A percentile compares a stretch with the other conserved stretches of the same genome.
Evolutionary conservation across 2,888 invertebrate species (phyloP).

Genomic region (Mesorhabditis belari): DNA sequence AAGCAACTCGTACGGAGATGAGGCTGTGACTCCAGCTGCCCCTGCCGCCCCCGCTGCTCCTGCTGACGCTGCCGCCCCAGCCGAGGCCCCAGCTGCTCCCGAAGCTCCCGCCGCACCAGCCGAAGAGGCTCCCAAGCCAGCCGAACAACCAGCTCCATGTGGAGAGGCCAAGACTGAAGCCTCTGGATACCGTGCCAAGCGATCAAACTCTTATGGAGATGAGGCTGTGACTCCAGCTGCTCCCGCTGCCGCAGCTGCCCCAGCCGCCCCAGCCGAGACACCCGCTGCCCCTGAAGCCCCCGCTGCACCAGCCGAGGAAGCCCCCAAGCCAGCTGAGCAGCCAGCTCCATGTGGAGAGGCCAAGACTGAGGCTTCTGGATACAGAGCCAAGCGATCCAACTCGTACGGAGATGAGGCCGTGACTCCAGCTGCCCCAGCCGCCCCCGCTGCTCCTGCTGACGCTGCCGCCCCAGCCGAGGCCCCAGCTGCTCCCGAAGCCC

Average conservation of each 20-base stretch:
- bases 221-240: conserved; percentile 19
- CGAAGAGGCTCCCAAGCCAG: background rate
- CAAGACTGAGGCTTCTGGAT: too few relatives aligned
- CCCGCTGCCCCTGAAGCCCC: conserved; percentile 4
- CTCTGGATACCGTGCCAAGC: conserved; percentile 8
- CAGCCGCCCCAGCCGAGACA: background rate
- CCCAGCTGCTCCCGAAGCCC: conserved; percentile 10
- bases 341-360: too few relatives aligned
- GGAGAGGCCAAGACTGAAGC: too few relatives aligned
- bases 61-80: conserved; percentile 12
- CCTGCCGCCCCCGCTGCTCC: conserved; percentile 15
- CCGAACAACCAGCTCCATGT: background rate
- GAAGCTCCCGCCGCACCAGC: conserved; percentile 16
- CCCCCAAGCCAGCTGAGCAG: conserved; percentile 8
- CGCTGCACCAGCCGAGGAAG: conserved; percentile 4
- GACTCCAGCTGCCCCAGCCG: conserved; percentile 12
- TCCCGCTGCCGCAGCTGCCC: background rate
- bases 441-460: conserved; percentile 12
- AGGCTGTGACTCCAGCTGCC: conserved; percentile 20
- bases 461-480: conserved; percentile 10
- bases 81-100: conserved; percentile 11
- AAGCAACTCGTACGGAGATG: conserved; percentile 27
- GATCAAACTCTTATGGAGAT: conserved; percentile 22
- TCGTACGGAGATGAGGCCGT: conserved; percentile 26
- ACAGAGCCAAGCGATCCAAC: conserved; percentile 20